Conservation (phyloP, 53 echinoderm and acorn worm genomes). For the Pentamera pediparva region DNA sequence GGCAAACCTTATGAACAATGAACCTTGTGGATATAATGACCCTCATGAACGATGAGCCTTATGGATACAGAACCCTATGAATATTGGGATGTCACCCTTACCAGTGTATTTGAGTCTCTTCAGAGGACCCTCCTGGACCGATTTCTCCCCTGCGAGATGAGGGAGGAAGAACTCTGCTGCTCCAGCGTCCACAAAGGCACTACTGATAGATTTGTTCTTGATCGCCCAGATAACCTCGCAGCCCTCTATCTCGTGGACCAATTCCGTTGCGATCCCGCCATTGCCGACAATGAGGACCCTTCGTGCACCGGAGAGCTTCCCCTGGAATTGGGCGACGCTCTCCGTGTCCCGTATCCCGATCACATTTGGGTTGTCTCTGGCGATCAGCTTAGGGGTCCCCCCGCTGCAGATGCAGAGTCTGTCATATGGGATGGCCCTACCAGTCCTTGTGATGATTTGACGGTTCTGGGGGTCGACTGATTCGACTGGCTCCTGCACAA, state of each 20-base stretch:
- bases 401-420: conserved; percentile 87
- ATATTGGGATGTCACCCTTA: conserved; percentile 5
- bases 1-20: too few species aligned
- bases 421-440: conserved; percentile 34
- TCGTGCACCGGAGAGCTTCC: conserved; percentile 61
- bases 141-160: conserved; percentile 57
- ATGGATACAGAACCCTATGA: too few species aligned
- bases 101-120: conserved; percentile 89
- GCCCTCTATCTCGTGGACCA: conserved; percentile 83
- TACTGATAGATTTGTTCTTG: conserved; percentile 73
- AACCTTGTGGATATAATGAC: too few species aligned
- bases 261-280: conserved; percentile 93
- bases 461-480: conserved; percentile 37
- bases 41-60: too few species aligned
- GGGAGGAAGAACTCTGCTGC: conserved; percentile 86
- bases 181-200: conserved; percentile 81
- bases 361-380: conserved; percentile 63
- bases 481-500: conserved; percentile 45
- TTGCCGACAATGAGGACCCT: conserved; percentile 79
- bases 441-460: conserved; percentile 36
- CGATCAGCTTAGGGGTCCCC: conserved; percentile 66
- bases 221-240: conserved; percentile 88
- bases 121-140: conserved; percentile 37
- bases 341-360: conserved; percentile 94
- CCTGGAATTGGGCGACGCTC: conserved; percentile 75